phyloP scores from a whole-genome alignment of 92 coral and sea anemone genomes.

The Porites lobata region DNA sequence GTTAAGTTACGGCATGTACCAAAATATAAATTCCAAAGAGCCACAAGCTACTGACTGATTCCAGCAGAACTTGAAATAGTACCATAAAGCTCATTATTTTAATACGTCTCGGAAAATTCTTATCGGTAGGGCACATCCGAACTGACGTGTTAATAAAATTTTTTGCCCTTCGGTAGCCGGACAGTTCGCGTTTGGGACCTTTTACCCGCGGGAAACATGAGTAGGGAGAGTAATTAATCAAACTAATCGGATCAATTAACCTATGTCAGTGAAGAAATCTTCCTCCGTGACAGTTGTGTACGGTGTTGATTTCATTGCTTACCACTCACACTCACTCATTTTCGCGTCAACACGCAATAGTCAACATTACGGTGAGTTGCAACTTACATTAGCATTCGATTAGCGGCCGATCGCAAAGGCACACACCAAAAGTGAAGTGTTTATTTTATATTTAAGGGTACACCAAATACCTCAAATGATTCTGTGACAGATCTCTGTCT shows the following conservation, averaged over 20 bases:
- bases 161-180: slow-evolving; percentile 7
- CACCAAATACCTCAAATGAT: slow-evolving; percentile 30
- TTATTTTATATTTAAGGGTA: slow-evolving; percentile 8
- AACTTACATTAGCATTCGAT: slow-evolving; percentile 10
- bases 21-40: neutral
- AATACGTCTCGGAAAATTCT: neutral
- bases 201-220: slow-evolving; percentile 32
- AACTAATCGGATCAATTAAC: slow-evolving; percentile 54
- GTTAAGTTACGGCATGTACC: slow-evolving; percentile 3
- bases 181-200: slow-evolving; percentile 38
- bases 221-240: slow-evolving; percentile 1
- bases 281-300: slow-evolving; percentile 10
- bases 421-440: slow-evolving; percentile 23
- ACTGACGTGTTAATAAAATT: slow-evolving; percentile 6
- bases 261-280: neutral
- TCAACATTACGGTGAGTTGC: neutral
- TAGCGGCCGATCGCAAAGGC: slow-evolving; percentile 4
- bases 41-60: neutral
- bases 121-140: slow-evolving; percentile 4
- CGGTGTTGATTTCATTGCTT: slow-evolving; percentile 20
- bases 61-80: neutral
- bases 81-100: neutral
- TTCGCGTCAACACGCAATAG: slow-evolving; percentile 8
- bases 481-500: slow-evolving; percentile 56
- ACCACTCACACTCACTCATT: slow-evolving; percentile 1